Evolutionary conservation across 2,888 invertebrate genomes (phyloP), one percentile per base, ranked within the genome.

Genomic region (Dascillus cervinus): DNA sequence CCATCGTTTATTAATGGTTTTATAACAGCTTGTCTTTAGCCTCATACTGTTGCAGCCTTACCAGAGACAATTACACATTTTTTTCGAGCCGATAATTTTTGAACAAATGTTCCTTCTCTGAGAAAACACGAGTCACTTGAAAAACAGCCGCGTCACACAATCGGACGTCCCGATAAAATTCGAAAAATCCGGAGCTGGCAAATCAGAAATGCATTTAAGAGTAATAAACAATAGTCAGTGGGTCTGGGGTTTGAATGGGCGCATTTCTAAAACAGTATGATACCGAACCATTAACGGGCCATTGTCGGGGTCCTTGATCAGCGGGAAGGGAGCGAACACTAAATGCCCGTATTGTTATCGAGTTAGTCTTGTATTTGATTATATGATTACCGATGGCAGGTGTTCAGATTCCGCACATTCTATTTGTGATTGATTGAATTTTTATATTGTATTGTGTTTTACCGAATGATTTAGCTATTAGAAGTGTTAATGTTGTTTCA

Each of bases 201-300:
- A 17, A 17, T 17, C 17, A 17, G 8, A 17, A 17, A 17, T 8
- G 17, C 17, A 8, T 17, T 17, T 17, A 17, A n/a, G n/a, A n/a
- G 17, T 17, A 37, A 37, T 32, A 37, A 44, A 44, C 44, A 42
- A 42, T 38, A 26, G 37, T 30, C 17, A 23, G 29, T 28, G 39
- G 41, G 32, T 37, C 29, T 32, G n/a, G n/a, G n/a, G 39, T 46
- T 52, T 61, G 62, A 62, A 62, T 62, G 62, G 60, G 58, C 62
- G 55, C 62, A 62, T 62, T 62, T 63, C 56, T 59, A 53, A 62
- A 62, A 63, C 63, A 63, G 62, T 63, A 60, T 62, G 63, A 62
- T 62, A 58, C 59, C 63, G 46, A 55, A 52, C 56, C 55, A 58
- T 58, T 58, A 59, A 53, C 45, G 46, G 49, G 47, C 49, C 49